Percentiles rank a stretch among this genome's conserved stretches.
Conservation (phyloP, 2,888 invertebrate genomes). For the Lamproptera curius region DNA sequence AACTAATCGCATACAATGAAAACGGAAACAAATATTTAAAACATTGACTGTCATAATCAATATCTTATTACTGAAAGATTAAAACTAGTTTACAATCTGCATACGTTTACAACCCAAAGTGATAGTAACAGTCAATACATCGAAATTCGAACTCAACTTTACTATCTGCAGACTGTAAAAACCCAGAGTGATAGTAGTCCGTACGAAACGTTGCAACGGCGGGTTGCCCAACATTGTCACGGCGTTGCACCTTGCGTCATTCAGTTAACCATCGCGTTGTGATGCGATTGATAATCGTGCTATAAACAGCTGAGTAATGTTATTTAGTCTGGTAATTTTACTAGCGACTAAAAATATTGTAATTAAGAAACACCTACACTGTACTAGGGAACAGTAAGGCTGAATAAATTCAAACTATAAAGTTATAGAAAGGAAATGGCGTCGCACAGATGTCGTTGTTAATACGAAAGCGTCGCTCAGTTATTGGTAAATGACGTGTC, state of each 20-base stretch:
- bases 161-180: neutral
- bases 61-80: no score
- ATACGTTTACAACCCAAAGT: no score
- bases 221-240: neutral
- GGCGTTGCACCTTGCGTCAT: neutral
- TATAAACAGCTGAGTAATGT: neutral
- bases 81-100: no score
- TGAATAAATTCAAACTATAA: neutral
- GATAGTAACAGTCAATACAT: no score
- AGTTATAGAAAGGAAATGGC: neutral
- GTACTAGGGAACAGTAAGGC: neutral
- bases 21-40: no score
- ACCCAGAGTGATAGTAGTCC: neutral
- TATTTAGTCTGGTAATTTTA: neutral
- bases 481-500: no score
- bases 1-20: no score
- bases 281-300: neutral
- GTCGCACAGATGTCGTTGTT: neutral
- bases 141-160: neutral
- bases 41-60: no score
- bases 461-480: no score
- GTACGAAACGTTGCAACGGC: neutral
- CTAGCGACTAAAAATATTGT: neutral
- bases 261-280: neutral
- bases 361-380: neutral